These are phyloP conservation scores for Archegozetes longisetosus DNA, from an alignment of 1,140 invertebrate genomes.

Conservation along the genomic window DNA sequence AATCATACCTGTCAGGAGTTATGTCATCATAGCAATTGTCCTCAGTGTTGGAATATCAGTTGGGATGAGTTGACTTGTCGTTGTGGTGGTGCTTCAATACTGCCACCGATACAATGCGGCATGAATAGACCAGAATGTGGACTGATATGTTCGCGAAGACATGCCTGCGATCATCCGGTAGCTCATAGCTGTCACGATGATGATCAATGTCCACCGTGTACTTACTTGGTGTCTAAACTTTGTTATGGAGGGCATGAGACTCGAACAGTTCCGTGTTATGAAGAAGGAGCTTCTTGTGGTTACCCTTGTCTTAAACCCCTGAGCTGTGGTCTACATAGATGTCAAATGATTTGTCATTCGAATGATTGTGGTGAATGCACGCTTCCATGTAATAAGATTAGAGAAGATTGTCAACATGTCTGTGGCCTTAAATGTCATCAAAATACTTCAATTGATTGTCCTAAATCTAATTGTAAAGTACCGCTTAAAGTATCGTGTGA, in stretches of 20 bases:
- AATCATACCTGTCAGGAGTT: conserved; percentile 68
- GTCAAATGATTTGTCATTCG: conserved; percentile 52
- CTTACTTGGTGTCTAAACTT: conserved; percentile 64
- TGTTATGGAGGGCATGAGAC: conserved; percentile 77
- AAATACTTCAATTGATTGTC: conserved; percentile 43
- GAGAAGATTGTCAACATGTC: conserved; percentile 87
- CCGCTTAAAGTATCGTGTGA: conserved; percentile 10
- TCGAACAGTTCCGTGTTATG: conserved; percentile 57
- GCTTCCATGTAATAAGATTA: conserved; percentile 69
- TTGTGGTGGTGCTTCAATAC: conserved; percentile 66
- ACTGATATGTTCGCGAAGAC: conserved; percentile 52
- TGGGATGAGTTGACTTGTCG: conserved; percentile 84
- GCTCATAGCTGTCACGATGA: conserved; percentile 60
- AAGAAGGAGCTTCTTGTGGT: conserved; percentile 76
- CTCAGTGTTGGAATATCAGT: conserved; percentile 58
- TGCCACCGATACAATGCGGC: conserved; percentile 81
- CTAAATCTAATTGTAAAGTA: conserved; percentile 41
- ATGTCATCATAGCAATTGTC: conserved; percentile 77
- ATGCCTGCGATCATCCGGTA: conserved; percentile 61
- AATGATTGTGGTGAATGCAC: conserved; percentile 51
- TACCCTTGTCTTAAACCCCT: conserved; percentile 59
- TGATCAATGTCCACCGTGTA: conserved; percentile 73
- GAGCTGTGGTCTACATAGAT: conserved; percentile 59
- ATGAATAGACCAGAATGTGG: conserved; percentile 61
- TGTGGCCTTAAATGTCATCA: conserved; percentile 63